Evolutionary conservation across 2,797 vertebrate species (phyloP), one percentile per base, ranked within the genome.

Genomic region (Myotis findleyi): DNA sequence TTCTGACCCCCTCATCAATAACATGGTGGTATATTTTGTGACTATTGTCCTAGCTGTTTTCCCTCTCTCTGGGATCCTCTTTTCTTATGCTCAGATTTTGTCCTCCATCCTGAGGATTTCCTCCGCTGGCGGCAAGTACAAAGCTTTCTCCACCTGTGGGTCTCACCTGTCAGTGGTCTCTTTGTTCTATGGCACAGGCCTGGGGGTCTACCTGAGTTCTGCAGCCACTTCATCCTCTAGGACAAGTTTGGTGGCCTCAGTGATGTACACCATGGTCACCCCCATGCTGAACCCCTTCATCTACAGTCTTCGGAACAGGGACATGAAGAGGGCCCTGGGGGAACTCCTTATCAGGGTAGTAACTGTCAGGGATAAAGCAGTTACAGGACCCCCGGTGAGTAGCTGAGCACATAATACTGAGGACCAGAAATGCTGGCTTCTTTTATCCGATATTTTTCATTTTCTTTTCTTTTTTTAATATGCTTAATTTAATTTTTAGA

Each of bases 101-200:
- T 93, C 68, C 38, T 94, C 91, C 47, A 88, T 96, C 38, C 72
- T 96, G 33, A 87, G 72, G 41, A 91, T 96, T 59, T 76, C 96
- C 9, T 93, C 95, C 18, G 53, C 47, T 25, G 17, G 47, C 2
- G 88, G 92, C 3, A 97, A 90, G 30, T 82, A 83, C 83, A 96
- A 93, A 93, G 95, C 94, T 57, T 97, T 97, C 83, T 96, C 94
- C 23, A 96, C 94, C 20, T 97, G 93, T 55, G 85, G 79, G 16
- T 97, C 97, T 85, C 96, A 97, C 80, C 82, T 97, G 6, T 44
- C 30, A 0, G 81, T 94, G 25, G 87, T 96, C 5, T 76, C 33
- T 30, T 72, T 95, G 20, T 97, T 94, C 59, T 97, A 95, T 17
- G 62, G 96, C 49, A 91, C 77, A 2, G 41, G 95, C 10, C 93